phyloP scores from a whole-genome alignment of 2,797 vertebrate genomes.

The Paramormyrops hopkinsi region DNA sequence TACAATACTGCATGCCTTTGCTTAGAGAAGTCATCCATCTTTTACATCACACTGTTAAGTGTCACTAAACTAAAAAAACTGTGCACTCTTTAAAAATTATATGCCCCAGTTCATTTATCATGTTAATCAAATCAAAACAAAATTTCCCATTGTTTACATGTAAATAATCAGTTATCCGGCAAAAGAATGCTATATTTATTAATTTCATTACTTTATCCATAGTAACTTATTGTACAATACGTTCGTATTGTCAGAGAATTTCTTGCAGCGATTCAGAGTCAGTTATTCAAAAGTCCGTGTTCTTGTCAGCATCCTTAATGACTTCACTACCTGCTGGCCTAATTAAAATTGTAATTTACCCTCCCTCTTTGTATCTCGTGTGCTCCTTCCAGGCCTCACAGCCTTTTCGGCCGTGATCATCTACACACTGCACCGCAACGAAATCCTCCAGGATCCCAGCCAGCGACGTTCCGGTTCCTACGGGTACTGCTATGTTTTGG shows the following conservation, averaged over 20 bases:
- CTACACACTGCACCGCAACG: constrained; percentile 69
- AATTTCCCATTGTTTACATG: neutral
- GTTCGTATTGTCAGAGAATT: neutral
- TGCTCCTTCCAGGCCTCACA: constrained; percentile 57
- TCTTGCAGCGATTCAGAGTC: neutral
- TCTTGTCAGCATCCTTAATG: neutral
- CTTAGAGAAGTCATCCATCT: neutral
- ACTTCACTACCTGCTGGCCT: neutral
- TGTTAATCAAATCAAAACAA: neutral
- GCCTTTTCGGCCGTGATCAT: constrained; percentile 74
- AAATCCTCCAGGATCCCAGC: constrained; percentile 58
- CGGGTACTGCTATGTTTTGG: constrained; percentile 76
- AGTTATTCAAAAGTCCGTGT: neutral
- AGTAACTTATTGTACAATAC: neutral
- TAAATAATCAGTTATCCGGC: neutral
- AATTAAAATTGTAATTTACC: neutral
- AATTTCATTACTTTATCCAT: neutral
- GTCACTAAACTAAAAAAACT: neutral
- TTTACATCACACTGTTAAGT: neutral
- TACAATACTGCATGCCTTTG: neutral
- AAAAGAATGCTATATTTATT: neutral
- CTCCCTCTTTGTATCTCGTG: neutral
- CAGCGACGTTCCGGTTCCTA: constrained; percentile 60
- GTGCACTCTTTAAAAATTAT: neutral
- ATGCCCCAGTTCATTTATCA: neutral